These are phyloP conservation scores for Emydocephalus ijimae DNA, from an alignment of 2,113 vertebrate species.

Conservation along the genomic window DNA sequence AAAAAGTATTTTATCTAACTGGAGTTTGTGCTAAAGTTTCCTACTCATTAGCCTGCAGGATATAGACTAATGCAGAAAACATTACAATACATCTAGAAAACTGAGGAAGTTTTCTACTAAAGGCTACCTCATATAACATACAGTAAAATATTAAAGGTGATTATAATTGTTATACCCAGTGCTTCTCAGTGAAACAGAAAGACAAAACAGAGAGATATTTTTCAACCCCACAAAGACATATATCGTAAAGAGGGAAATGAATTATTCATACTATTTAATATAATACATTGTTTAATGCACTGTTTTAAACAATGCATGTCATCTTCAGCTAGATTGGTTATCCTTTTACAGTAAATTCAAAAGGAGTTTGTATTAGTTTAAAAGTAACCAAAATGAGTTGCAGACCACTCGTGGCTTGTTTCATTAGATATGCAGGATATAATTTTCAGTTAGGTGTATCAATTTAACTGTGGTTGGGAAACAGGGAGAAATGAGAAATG, in stretches of 20 bases:
- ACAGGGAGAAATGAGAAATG: not conserved
- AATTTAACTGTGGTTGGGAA: not conserved
- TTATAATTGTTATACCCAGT: not conserved
- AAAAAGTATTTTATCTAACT: not conserved
- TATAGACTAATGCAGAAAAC: not conserved
- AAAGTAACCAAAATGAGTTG: not conserved
- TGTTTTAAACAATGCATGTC: not conserved
- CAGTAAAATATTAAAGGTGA: not conserved
- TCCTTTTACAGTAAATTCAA: not conserved
- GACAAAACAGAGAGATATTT: not conserved
- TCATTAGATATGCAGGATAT: not conserved
- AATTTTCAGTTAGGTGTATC: not conserved
- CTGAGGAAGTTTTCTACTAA: not conserved
- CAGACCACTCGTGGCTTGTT: not conserved
- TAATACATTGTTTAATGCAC: not conserved
- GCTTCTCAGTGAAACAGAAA: not conserved
- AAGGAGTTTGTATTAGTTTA: not conserved
- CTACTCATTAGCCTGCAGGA: not conserved
- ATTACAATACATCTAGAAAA: no score
- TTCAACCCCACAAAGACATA: not conserved
- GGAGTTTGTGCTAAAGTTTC: not conserved
- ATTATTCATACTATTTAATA: not conserved
- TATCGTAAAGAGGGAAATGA: not conserved
- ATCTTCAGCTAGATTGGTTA: not conserved
- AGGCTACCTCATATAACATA: not conserved